A percentile compares a stretch with the other conserved stretches of the same genome.
Evolutionary conservation across 2,113 vertebrate genomes (phyloP).

Genomic region (Abramis brama): DNA sequence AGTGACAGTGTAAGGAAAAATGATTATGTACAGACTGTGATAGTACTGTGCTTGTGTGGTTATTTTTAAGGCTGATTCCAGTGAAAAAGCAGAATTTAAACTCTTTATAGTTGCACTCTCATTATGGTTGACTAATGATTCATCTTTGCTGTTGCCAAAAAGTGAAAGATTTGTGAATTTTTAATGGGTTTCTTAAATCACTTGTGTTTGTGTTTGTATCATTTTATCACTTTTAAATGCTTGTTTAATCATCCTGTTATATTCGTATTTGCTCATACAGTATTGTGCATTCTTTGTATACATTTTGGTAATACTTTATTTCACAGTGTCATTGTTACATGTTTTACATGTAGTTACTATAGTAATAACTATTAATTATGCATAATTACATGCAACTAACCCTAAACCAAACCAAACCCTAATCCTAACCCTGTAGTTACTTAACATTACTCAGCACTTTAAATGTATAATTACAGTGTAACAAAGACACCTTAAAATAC

Average conservation of each 20-base stretch:
- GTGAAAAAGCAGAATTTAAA: slow-evolving; percentile 4
- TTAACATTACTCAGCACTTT: too few relatives aligned
- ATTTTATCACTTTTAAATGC: background rate
- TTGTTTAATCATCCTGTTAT: background rate
- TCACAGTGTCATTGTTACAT: too few relatives aligned
- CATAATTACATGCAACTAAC: too few relatives aligned
- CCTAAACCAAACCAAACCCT: too few relatives aligned
- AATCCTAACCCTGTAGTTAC: too few relatives aligned
- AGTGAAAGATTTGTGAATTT: background rate
- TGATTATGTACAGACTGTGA: background rate
- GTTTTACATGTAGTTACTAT: too few relatives aligned
- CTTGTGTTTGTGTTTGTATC: background rate
- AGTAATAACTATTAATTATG: too few relatives aligned
- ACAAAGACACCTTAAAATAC: too few relatives aligned
- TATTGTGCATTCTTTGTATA: background rate
- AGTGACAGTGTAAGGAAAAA: background rate
- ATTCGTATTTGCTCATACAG: background rate
- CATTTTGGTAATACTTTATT: background rate
- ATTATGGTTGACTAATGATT: slow-evolving; percentile 14
- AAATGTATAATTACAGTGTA: too few relatives aligned
- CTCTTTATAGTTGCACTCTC: slow-evolving; percentile 13
- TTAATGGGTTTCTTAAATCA: slow-evolving; percentile 5
- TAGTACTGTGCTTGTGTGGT: background rate
- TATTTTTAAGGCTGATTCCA: background rate
- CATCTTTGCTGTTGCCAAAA: background rate